These are phyloP conservation scores for Ophion ventricosus DNA, from an alignment of 2,888 invertebrate genomes.

Conservation along the genomic window DNA sequence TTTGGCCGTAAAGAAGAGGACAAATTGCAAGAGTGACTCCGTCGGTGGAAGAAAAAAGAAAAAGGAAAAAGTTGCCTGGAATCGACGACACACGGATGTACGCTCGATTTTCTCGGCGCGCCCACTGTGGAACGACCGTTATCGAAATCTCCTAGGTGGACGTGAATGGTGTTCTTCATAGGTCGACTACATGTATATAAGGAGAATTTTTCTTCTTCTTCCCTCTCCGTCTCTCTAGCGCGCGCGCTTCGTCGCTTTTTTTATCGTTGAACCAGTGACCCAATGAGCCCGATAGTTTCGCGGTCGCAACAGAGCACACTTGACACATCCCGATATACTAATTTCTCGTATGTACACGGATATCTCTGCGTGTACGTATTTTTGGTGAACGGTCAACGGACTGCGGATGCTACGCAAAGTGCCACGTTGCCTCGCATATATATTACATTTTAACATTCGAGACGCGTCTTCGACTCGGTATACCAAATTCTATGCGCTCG, in stretches of 20 bases:
- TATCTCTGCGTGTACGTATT: constrained; percentile 6
- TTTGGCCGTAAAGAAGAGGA: background rate
- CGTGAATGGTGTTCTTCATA: constrained; percentile 54
- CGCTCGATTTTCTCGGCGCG: constrained; percentile 36
- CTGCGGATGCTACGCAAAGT: constrained; percentile 22
- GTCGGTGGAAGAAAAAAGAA: constrained; percentile 12
- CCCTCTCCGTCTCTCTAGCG: background rate
- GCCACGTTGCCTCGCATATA: constrained; percentile 45
- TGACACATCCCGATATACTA: constrained; percentile 56
- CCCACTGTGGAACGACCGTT: constrained; percentile 68
- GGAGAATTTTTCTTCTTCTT: background rate
- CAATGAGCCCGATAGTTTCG: constrained; percentile 77
- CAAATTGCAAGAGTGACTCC: constrained; percentile 5
- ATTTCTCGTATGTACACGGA: constrained; percentile 20
- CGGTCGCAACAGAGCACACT: constrained; percentile 58
- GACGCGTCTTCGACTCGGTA: constrained; percentile 18
- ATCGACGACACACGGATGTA: constrained; percentile 12
- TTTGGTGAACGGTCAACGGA: constrained; percentile 47
- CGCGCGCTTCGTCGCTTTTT: constrained; percentile 17
- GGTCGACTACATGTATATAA: constrained; percentile 20
- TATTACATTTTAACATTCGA: constrained; percentile 38
- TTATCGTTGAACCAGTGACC: constrained; percentile 77
- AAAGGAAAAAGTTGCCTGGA: constrained; percentile 6
- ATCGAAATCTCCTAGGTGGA: constrained; percentile 72
- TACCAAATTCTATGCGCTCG: constrained; percentile 19